phyloP scores from a whole-genome alignment of 2,113 vertebrate species.

The Mus pahari region DNA sequence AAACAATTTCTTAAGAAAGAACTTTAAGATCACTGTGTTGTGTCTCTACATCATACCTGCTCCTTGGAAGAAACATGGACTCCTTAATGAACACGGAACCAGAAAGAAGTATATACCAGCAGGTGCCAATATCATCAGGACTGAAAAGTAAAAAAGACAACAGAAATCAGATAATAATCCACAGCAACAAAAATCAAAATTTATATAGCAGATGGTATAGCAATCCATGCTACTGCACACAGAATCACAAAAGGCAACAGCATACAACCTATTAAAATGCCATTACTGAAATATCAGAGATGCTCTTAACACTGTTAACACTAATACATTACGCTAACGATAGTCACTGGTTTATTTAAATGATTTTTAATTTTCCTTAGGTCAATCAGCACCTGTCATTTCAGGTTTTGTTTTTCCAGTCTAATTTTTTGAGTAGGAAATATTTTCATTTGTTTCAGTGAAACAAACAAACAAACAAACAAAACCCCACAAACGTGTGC shows the following conservation, averaged over 20 bases:
- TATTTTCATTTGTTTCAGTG: background rate
- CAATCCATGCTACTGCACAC: background rate
- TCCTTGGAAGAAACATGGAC: conserved; percentile 99
- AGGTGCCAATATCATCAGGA: conserved; percentile 97
- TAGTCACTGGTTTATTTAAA: background rate
- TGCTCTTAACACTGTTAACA: background rate
- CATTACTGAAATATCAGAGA: background rate
- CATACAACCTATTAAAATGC: background rate
- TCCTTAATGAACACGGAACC: conserved; percentile 99
- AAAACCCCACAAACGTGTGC: background rate
- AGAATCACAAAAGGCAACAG: background rate
- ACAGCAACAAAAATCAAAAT: background rate
- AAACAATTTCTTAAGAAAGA: conserved; percentile 8
- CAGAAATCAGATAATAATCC: conserved; percentile 48
- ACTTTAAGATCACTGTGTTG: background rate
- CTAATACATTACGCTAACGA: background rate
- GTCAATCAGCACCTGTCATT: background rate
- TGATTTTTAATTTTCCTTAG: background rate
- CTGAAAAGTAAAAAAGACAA: conserved; percentile 77
- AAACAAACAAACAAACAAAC: background rate
- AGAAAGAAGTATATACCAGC: conserved; percentile 99
- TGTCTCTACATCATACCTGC: conserved; percentile 91
- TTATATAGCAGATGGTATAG: background rate
- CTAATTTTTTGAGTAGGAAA: conserved; percentile 21
- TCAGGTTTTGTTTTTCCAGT: background rate